These are phyloP conservation scores for Calliphora vicina DNA, from an alignment of 1,140 invertebrate genomes.

Conservation along the genomic window DNA sequence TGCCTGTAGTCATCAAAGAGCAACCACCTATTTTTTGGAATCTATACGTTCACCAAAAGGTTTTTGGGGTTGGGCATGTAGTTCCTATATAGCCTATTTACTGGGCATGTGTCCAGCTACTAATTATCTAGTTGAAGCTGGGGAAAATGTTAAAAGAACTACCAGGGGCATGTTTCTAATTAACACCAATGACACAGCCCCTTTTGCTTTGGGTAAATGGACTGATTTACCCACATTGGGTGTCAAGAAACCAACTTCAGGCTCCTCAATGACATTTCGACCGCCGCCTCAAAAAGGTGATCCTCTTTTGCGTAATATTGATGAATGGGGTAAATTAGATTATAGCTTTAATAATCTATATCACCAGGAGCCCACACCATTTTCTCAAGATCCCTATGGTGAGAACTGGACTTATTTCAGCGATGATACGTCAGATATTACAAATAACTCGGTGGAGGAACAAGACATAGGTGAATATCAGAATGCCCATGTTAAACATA, in stretches of 20 bases:
- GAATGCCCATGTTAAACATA: neutral
- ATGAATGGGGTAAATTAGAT: conserved; percentile 58
- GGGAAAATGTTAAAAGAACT: conserved; percentile 51
- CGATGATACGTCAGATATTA: conserved; percentile 42
- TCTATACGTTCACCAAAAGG: conserved; percentile 72
- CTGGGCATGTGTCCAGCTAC: conserved; percentile 66
- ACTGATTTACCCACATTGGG: conserved; percentile 54
- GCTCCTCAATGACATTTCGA: neutral
- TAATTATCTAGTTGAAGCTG: conserved; percentile 56
- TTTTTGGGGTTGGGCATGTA: conserved; percentile 74
- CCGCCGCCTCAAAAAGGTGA: conserved; percentile 42
- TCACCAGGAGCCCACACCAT: conserved; percentile 17
- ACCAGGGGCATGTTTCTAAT: conserved; percentile 59
- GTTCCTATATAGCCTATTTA: conserved; percentile 68
- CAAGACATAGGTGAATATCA: conserved; percentile 38
- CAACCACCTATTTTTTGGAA: conserved; percentile 74
- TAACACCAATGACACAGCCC: conserved; percentile 55
- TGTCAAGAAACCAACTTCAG: conserved; percentile 37
- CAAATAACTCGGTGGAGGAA: conserved; percentile 53
- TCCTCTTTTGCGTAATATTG: conserved; percentile 55
- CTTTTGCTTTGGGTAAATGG: conserved; percentile 60
- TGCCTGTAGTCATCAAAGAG: conserved; percentile 74
- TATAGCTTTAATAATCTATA: conserved; percentile 55
- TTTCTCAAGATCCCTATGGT: conserved; percentile 47
- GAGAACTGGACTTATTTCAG: conserved; percentile 59